phyloP scores from a whole-genome alignment of 2,797 vertebrate species.

The Sciurus carolinensis region DNA sequence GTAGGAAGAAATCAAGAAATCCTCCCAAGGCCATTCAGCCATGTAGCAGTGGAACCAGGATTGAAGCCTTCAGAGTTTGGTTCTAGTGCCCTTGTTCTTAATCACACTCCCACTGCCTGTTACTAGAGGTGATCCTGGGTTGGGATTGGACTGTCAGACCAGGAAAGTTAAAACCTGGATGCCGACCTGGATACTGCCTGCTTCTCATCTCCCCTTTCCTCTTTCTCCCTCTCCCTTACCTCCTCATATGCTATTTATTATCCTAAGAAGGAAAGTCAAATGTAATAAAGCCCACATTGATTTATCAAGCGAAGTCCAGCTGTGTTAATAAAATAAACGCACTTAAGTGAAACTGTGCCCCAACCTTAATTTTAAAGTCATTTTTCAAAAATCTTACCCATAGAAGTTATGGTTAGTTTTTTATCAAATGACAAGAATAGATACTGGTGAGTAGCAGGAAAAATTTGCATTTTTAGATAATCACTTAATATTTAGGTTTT shows the following conservation, averaged over 20 bases:
- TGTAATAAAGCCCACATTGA: slow-evolving; percentile 22
- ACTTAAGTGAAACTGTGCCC: slow-evolving; percentile 16
- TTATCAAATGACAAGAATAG: slow-evolving; percentile 1
- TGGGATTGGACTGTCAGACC: neutral
- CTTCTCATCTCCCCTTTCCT: neutral
- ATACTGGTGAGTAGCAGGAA: neutral
- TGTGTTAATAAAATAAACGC: slow-evolving; percentile 54
- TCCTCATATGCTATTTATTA: slow-evolving; percentile 25
- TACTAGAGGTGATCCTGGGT: rapidly evolving
- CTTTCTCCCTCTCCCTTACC: neutral
- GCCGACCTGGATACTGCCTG: neutral
- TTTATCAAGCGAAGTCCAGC: slow-evolving; percentile 54
- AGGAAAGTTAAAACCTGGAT: neutral
- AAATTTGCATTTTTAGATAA: neutral
- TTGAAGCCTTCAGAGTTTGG: neutral
- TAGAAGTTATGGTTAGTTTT: neutral
- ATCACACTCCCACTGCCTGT: no score
- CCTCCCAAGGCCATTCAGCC: neutral
- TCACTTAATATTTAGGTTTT: neutral
- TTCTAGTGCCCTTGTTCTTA: neutral
- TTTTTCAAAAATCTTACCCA: slow-evolving; percentile 41
- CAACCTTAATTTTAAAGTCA: slow-evolving; percentile 1
- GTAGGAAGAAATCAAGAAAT: neutral
- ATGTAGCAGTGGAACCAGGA: neutral
- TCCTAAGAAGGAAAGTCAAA: slow-evolving; percentile 50